A percentile compares a stretch with the other conserved stretches of the same genome.
Conservation (phyloP, 2,888 invertebrate species). For the Mesochorus sp. region DNA sequence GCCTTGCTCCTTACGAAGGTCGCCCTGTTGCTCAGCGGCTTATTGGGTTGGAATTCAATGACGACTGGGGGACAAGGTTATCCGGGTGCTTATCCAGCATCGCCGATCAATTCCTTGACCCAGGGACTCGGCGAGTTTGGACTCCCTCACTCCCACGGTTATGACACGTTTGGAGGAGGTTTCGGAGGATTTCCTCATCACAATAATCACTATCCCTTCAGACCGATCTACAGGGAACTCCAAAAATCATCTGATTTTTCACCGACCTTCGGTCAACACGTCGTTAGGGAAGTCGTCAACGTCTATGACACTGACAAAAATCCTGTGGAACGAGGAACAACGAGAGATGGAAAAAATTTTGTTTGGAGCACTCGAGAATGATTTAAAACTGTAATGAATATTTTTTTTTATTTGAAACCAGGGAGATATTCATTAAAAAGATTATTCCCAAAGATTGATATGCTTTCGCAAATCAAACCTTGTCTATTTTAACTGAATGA, state of each 20-base stretch:
- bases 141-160: conserved; percentile 60
- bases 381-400: conserved; percentile 16
- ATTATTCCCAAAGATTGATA: no score
- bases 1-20: conserved; percentile 89
- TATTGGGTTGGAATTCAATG: conserved; percentile 84
- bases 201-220: conserved; percentile 67
- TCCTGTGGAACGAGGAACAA: conserved; percentile 54
- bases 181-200: conserved; percentile 60
- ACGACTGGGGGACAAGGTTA: conserved; percentile 70
- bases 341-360: conserved; percentile 72
- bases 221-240: conserved; percentile 65
- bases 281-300: conserved; percentile 78
- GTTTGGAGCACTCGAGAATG: conserved; percentile 72
- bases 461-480: background rate
- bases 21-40: conserved; percentile 87
- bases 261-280: conserved; percentile 70
- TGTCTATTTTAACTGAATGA: no score
- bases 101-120: conserved; percentile 34
- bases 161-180: conserved; percentile 44
- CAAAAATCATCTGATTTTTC: conserved; percentile 59
- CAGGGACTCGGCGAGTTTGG: conserved; percentile 60
- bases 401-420: no score
- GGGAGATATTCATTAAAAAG: no score
- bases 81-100: conserved; percentile 47
- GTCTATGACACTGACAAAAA: conserved; percentile 75